Conservation (phyloP, 2,113 vertebrate genomes). For the Onychostoma macrolepis region DNA sequence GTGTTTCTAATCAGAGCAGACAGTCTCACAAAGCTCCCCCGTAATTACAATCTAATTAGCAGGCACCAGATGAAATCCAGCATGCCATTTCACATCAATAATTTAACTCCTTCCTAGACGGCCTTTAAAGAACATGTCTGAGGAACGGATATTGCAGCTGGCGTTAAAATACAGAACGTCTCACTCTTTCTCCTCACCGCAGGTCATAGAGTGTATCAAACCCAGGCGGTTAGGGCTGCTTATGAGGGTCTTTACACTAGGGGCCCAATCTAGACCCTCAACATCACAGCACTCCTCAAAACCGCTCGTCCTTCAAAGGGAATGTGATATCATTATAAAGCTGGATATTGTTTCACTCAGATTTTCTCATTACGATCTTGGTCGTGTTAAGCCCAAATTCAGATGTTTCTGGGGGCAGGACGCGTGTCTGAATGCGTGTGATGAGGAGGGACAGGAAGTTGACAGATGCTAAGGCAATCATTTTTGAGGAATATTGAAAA, state of each 20-base stretch:
- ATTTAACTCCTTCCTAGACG: conserved; percentile 71
- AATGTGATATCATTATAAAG: conserved; percentile 21
- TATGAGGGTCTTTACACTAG: conserved; percentile 63
- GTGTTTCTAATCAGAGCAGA: conserved; percentile 76
- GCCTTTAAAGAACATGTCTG: conserved; percentile 51
- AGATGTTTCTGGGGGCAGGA: conserved; percentile 68
- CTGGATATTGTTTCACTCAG: conserved; percentile 62
- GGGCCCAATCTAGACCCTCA: conserved; percentile 65
- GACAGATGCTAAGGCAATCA: conserved; percentile 63
- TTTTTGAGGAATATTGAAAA: conserved; percentile 54
- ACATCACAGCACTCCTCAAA: conserved; percentile 61
- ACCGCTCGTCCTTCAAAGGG: conserved; percentile 14
- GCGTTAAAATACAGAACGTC: not conserved
- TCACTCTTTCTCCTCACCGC: conserved; percentile 49
- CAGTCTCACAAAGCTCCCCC: conserved; percentile 69
- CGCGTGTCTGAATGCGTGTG: conserved; percentile 47
- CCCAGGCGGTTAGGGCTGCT: conserved; percentile 55
- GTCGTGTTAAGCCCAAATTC: conserved; percentile 48
- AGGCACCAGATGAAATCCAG: conserved; percentile 72
- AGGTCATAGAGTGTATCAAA: conserved; percentile 68
- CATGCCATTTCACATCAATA: conserved; percentile 76
- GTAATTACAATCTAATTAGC: conserved; percentile 80
- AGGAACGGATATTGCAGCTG: conserved; percentile 46
- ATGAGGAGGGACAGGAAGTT: conserved; percentile 56
- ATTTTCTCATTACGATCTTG: conserved; percentile 54